Evolutionary conservation across 2,888 invertebrate genomes (phyloP), one percentile per base, ranked within the genome.

Genomic region (Platerodrilus igneus): DNA sequence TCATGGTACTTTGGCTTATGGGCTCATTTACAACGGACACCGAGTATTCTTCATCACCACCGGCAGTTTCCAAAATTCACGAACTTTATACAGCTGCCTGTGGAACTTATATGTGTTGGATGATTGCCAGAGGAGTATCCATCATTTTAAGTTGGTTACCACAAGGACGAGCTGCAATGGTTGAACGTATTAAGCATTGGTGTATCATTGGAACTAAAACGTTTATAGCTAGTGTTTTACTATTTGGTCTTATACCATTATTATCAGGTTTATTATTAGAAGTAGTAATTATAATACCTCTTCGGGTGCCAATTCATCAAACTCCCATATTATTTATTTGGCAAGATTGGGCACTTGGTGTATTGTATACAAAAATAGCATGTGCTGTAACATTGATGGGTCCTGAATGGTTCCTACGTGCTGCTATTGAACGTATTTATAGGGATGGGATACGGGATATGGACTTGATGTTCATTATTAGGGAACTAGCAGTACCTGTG

Each of bases 311-410:
- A 0, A 72, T 93, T 3, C 85, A 89, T 51, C 92, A 95, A 68
- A 91, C 92, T 4, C 96, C 89, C 0, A 85, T 89, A 18, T 72
- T 88, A 38, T 90, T 89, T 63, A 77, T 89, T 31, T 89, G 88
- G 88, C 89, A 96, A 56, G 95, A 97, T 70, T 99, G 97, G 97
- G 96, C 96, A 0, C 73, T 99, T 15, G 96, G 97, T 14, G 93
- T 99, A 7, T 73, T 99, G 1, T 96, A 97, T 66, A 94, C 95
- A 2, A 99, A 99, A 74, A 96, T 97, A 38, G 87, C 94, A 9
- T 92, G 94, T 60, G 97, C 95, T 0, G 75, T 95, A 14, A 92
- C 92, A 0, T 86, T 97, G 82, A 96, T 97, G 94, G 95, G 95
- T 0, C 95, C 96, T 4, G 96, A 96, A 71, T 94, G 95, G 87